phyloP scores from a whole-genome alignment of 2,888 invertebrate species.

The Bellardia bayeri region DNA sequence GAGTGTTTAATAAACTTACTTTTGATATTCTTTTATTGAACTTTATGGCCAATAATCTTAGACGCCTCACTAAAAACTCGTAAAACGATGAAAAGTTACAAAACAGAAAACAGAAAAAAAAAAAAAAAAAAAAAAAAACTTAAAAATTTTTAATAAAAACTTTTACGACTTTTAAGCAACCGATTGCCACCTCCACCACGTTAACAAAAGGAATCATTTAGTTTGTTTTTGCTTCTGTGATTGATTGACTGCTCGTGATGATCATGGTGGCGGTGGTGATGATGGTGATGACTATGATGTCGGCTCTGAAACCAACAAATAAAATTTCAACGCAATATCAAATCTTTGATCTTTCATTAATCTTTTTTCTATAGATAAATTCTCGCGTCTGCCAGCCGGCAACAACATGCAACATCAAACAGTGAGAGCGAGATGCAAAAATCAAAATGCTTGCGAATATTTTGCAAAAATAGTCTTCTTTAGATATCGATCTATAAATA shows the following conservation, averaged over 20 bases:
- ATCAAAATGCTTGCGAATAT: neutral
- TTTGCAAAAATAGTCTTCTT: neutral
- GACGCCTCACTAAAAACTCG: constrained; percentile 62
- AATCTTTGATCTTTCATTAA: constrained; percentile 69
- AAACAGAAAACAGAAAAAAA: neutral
- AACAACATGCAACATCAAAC: constrained; percentile 36
- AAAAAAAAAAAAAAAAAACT: neutral
- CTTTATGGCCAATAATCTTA: constrained; percentile 63
- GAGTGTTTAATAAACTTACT: constrained; percentile 62
- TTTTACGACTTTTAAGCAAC: constrained; percentile 51
- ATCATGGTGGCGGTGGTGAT: neutral
- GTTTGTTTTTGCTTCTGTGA: constrained; percentile 56
- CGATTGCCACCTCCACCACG: constrained; percentile 24
- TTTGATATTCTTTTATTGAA: constrained; percentile 22
- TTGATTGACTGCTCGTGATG: constrained; percentile 66
- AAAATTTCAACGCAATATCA: constrained; percentile 34
- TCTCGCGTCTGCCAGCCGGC: neutral
- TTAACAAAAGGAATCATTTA: constrained; percentile 47
- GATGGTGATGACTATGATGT: constrained; percentile 41
- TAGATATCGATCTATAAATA: constrained; percentile 66
- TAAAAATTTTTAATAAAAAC: constrained; percentile 26
- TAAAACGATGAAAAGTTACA: constrained; percentile 36
- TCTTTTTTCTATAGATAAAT: constrained; percentile 16
- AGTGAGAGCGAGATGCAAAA: constrained; percentile 19
- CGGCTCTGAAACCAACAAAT: constrained; percentile 58